A percentile compares a stretch with the other conserved stretches of the same genome.
Conservation (phyloP, 2,113 vertebrate genomes). For the Anoplopoma fimbria region DNA sequence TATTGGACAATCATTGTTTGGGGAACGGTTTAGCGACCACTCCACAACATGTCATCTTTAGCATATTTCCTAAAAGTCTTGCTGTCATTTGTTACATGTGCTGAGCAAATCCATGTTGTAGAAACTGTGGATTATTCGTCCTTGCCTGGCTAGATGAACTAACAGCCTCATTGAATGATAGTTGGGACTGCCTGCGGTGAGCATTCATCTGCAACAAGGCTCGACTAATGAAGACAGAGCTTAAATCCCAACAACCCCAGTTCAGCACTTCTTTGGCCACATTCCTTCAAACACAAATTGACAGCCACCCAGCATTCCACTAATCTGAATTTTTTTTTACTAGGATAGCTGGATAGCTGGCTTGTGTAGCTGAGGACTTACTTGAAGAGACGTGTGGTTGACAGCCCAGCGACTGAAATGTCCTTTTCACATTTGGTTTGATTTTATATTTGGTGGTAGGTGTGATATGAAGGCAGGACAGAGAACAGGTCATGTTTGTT, state of each 20-base stretch:
- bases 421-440: constrained; percentile 54
- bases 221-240: constrained; percentile 66
- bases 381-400: not conserved
- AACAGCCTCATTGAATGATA: constrained; percentile 58
- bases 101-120: not conserved
- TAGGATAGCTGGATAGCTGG: constrained; percentile 4
- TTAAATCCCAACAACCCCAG: constrained; percentile 33
- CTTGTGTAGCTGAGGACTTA: constrained; percentile 8
- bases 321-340: constrained; percentile 60
- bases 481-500: constrained; percentile 64
- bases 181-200: constrained; percentile 25
- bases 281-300: constrained; percentile 26
- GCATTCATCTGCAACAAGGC: constrained; percentile 49
- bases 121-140: constrained; percentile 46
- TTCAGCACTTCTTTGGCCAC: constrained; percentile 47
- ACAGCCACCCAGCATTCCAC: constrained; percentile 22
- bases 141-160: constrained; percentile 45
- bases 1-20: not conserved
- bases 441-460: constrained; percentile 51
- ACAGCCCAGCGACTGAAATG: constrained; percentile 12
- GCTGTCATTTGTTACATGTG: constrained; percentile 16
- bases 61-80: constrained; percentile 4
- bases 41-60: not conserved
- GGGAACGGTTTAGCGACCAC: not conserved
- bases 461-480: constrained; percentile 56